phyloP scores from a whole-genome alignment of 2,888 invertebrate species.

The Phengaris alcon region DNA sequence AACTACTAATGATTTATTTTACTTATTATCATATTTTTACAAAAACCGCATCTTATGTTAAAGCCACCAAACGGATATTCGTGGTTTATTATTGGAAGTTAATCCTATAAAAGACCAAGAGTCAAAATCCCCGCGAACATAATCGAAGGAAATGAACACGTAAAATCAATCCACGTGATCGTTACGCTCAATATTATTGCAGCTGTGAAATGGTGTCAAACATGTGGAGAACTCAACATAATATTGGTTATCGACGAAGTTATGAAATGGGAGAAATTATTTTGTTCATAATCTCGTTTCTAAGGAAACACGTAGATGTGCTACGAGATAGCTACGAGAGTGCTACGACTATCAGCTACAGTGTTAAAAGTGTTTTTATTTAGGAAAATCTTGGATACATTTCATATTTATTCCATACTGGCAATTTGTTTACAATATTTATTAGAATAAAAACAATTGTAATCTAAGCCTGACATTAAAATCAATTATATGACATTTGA shows the following conservation, averaged over 20 bases:
- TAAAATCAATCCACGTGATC: slow-evolving; percentile 48
- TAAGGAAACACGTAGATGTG: slow-evolving; percentile 21
- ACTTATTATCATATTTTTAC: not conserved
- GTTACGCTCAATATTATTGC: slow-evolving; percentile 56
- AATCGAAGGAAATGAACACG: slow-evolving; percentile 37
- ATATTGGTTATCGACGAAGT: slow-evolving; percentile 47
- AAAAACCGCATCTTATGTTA: not conserved
- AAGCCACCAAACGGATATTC: not conserved
- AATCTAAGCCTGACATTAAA: not conserved
- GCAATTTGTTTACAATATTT: not conserved
- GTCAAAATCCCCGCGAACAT: slow-evolving; percentile 5
- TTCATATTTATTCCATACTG: not conserved
- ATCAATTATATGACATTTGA: not conserved
- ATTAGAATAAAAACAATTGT: not conserved
- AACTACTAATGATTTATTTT: too few species aligned
- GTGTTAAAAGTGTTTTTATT: not conserved
- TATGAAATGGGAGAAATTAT: slow-evolving; percentile 44
- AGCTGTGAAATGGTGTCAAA: slow-evolving; percentile 54
- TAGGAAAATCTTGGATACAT: not conserved
- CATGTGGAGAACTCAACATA: slow-evolving; percentile 59
- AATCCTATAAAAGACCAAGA: not conserved
- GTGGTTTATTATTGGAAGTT: not conserved
- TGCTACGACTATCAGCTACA: not conserved
- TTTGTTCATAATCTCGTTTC: not conserved
- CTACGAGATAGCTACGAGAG: slow-evolving; percentile 55